Conservation (phyloP, 2,888 invertebrate species). For the Rapana venosa region DNA sequence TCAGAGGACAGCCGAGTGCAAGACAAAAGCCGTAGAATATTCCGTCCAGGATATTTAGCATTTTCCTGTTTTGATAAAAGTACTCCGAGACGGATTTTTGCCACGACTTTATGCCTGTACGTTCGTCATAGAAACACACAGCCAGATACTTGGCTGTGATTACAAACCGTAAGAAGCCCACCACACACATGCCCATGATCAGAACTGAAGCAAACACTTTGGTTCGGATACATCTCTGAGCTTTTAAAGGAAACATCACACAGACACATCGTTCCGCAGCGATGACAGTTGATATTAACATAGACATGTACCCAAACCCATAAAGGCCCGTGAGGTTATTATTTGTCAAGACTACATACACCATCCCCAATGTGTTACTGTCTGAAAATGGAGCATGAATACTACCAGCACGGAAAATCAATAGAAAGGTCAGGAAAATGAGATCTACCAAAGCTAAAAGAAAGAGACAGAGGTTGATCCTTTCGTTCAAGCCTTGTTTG, state of each 20-base stretch:
- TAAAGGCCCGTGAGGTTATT: slow-evolving; percentile 29
- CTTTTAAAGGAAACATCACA: slow-evolving; percentile 28
- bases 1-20: neutral
- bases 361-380: neutral
- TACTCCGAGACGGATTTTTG: neutral
- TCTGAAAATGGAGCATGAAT: neutral
- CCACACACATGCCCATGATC: neutral
- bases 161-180: neutral
- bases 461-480: slow-evolving; percentile 24
- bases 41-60: neutral
- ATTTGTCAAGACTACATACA: slow-evolving; percentile 1
- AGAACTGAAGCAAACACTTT: neutral
- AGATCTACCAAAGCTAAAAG: neutral
- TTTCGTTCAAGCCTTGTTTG: slow-evolving; percentile 23
- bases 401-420: neutral
- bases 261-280: slow-evolving; percentile 29
- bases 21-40: slow-evolving; percentile 24
- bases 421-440: neutral
- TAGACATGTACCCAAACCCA: slow-evolving; percentile 26
- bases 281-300: slow-evolving; percentile 10
- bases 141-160: neutral
- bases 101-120: neutral
- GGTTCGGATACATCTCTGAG: neutral
- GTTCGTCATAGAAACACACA: neutral
- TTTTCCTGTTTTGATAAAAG: neutral